Conservation (phyloP, 2,113 vertebrate genomes). For the Proteles cristata region DNA sequence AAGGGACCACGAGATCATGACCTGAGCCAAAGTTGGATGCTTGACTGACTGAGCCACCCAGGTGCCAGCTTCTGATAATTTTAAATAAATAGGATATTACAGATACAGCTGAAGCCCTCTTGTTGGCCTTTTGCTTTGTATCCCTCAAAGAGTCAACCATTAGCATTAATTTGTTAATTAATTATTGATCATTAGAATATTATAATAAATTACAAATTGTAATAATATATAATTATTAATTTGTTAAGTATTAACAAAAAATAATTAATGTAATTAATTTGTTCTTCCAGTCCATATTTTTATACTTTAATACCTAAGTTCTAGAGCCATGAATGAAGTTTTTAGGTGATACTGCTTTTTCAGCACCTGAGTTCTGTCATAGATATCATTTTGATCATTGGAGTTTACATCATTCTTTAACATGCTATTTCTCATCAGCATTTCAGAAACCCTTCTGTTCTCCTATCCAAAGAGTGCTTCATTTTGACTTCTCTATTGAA, state of each 20-base stretch:
- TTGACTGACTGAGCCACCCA: too few relatives aligned
- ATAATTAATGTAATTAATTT: not conserved
- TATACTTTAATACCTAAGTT: not conserved
- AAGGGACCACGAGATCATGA: too few relatives aligned
- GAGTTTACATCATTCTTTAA: not conserved
- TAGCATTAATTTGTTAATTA: not conserved
- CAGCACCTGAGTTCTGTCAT: not conserved
- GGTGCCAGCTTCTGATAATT: not conserved
- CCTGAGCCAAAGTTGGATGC: too few relatives aligned
- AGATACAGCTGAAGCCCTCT: not conserved
- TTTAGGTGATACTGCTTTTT: not conserved
- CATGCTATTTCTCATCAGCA: not conserved
- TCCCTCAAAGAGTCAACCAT: not conserved
- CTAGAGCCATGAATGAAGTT: not conserved
- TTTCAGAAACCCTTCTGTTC: not conserved
- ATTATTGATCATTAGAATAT: too few relatives aligned
- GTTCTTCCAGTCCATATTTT: not conserved
- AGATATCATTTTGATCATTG: not conserved
- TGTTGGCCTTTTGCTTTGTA: not conserved
- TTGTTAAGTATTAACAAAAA: too few relatives aligned
- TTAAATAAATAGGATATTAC: not conserved
- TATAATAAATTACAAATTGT: too few relatives aligned
- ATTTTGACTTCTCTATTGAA: not conserved
- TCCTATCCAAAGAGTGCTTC: not conserved
- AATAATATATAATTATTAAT: too few relatives aligned